Conservation (phyloP, 2,113 vertebrate species). For the Macrotus californicus region DNA sequence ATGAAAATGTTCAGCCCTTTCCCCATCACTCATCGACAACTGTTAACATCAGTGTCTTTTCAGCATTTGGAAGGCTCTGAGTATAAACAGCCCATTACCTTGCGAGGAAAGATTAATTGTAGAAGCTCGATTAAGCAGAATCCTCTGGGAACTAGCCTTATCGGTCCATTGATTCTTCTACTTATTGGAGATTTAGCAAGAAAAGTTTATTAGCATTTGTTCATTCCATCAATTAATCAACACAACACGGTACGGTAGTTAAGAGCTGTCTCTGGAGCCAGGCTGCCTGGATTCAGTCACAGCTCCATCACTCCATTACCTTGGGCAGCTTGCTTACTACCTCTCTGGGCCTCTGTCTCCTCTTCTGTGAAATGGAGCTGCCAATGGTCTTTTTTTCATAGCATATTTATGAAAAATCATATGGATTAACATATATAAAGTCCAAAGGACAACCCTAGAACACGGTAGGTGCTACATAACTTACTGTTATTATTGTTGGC, state of each 20-base stretch:
- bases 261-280: not conserved
- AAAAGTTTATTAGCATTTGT: not conserved
- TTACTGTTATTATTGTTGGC: not conserved
- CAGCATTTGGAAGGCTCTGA: constrained; percentile 2
- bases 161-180: constrained; percentile 42
- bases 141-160: constrained; percentile 23
- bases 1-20: constrained; percentile 61
- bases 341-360: not conserved
- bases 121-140: constrained; percentile 50
- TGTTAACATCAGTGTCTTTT: constrained; percentile 51
- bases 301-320: not conserved
- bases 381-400: not conserved
- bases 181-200: constrained; percentile 25
- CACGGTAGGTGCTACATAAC: not conserved
- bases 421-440: not conserved
- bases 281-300: not conserved
- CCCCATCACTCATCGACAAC: constrained; percentile 35
- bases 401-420: not conserved
- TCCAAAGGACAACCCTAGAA: not conserved
- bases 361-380: not conserved
- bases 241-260: not conserved
- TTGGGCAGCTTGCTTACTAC: not conserved
- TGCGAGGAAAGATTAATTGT: constrained; percentile 47
- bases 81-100: constrained; percentile 48
- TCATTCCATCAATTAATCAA: not conserved